Evolutionary conservation across 1,140 invertebrate genomes (phyloP).

Genomic region (Calliopsis andreniformis): DNA sequence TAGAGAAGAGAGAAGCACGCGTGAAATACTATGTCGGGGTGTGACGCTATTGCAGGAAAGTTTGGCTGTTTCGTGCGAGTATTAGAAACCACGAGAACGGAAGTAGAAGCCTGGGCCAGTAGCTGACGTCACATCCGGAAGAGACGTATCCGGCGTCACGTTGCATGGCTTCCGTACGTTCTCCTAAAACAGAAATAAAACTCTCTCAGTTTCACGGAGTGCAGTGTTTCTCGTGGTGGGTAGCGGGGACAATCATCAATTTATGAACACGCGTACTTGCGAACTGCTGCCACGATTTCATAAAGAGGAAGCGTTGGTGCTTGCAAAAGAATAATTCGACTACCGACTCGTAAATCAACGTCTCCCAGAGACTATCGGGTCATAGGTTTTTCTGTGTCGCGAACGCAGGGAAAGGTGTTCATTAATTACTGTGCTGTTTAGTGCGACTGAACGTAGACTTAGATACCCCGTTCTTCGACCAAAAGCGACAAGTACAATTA

Average conservation of each 20-base stretch:
- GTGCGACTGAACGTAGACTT: background rate
- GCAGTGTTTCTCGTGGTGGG: background rate
- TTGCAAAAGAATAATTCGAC: conserved; percentile 56
- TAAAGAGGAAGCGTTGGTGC: background rate
- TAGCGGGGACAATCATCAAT: conserved; percentile 7
- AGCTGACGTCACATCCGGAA: conserved; percentile 66
- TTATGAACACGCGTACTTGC: conserved; percentile 8
- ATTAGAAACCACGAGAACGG: conserved; percentile 70
- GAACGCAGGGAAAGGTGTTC: conserved; percentile 38
- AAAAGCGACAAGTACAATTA: background rate
- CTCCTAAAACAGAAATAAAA: conserved; percentile 73
- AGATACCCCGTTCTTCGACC: background rate
- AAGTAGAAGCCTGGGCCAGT: conserved; percentile 66
- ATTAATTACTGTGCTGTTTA: conserved; percentile 56
- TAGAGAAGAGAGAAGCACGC: conserved; percentile 46
- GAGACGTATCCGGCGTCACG: conserved; percentile 74
- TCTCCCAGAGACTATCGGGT: conserved; percentile 53
- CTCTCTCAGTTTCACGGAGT: conserved; percentile 3
- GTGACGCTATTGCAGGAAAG: conserved; percentile 67
- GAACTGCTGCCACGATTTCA: background rate
- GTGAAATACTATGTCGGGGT: conserved; percentile 70
- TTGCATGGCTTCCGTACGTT: conserved; percentile 81
- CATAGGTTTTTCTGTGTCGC: conserved; percentile 53
- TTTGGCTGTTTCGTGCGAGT: conserved; percentile 69
- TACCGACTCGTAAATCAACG: conserved; percentile 59